Base-by-base conservation (phyloP, 2,797 vertebrate genomes). In the Argyrosomus regius region DNA sequence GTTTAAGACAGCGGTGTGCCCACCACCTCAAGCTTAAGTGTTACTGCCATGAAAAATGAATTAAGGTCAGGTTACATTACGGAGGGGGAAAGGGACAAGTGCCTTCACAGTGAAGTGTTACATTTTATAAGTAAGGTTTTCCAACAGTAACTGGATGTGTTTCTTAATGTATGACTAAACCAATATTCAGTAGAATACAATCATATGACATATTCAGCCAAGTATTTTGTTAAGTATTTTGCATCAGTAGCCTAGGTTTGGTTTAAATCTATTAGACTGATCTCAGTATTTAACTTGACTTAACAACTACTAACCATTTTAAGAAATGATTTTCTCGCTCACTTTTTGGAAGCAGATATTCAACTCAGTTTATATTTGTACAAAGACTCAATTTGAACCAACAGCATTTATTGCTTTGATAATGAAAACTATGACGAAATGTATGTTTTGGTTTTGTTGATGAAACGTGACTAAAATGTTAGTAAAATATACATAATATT, bases 41-140 rank as follows among this genome's bases (percentile, higher is more conserved):
- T 17, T 12, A 50, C 75, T 70, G 56, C 54, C 53, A 69, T 61
- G 43, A 60, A 70, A 70, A 69, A 43, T 66, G 6, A 49, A 73
- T 56, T 63, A 74, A 67, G 60, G 49, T 69, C 52, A 78, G 28
- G 41, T 71, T 60, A 41, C 6, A 54, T 72, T 41, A 49, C 4
- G 58, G 5, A 52, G 16, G 49, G 20, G 22, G 49, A 69, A 54
- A 39, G 14, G 17, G n/a, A 28, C 43, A 58, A 20, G 8, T 52
- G 52, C 8, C 70, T 62, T 68, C 16, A 61, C 43, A 17, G 7
- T 31, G 8, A 77, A 53, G 7, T 31, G 10, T 49, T 56, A n/a
- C 5, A 43, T 49, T 64, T 46, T 8, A 66, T 67, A 67, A 63
- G 16, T 26, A 35, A 35, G 35, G 6, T 35, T 35, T 35, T 35